Base-by-base conservation (phyloP, 1,140 invertebrate species). In the Listronotus oregonensis region DNA sequence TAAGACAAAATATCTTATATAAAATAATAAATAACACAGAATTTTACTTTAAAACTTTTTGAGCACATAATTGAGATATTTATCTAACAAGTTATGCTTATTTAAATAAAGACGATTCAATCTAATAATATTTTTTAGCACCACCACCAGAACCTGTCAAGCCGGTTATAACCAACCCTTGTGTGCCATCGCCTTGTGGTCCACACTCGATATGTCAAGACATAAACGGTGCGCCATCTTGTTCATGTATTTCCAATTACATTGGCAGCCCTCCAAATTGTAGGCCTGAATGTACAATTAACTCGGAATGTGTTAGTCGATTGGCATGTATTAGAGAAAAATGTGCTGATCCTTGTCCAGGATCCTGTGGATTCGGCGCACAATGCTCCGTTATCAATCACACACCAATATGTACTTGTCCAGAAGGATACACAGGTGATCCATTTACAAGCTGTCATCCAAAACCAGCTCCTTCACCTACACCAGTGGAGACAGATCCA, bases 161-260 rank as follows among this genome's bases (percentile, higher is more conserved):
- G 54, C 57, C 65, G 11, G 17, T 64, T 18, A 43, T 69, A 69
- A 58, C 71, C 63, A 82, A 90, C 74, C 89, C 89, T 3, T 93
- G 91, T 75, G 79, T 82, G 57, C 90, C 90, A 43, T 90, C 88
- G 15, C 90, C 90, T 4, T 94, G 92, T 77, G 92, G 92, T 21
- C 84, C 88, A 15, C 85, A 91, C 78, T 86, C 89, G 0, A 80
- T 85, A 71, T 92, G 89, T 73, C 80, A 83, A 56, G 83, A 85
- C 47, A 73, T 84, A 50, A 84, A 84, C 69, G 82, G 81, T 37
- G 79, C 82, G 61, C 82, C 88, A 34, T 86, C 86, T 49, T 90
- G 86, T 67, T 82, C 80, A n/a, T 88, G 87, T 70, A 80, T 81
- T 46, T 61, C 75, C 10, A 79, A 82, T 52, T 85, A 82, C 68